Base-by-base conservation (phyloP, 2,113 vertebrate species). In the Pteropus alecto region DNA sequence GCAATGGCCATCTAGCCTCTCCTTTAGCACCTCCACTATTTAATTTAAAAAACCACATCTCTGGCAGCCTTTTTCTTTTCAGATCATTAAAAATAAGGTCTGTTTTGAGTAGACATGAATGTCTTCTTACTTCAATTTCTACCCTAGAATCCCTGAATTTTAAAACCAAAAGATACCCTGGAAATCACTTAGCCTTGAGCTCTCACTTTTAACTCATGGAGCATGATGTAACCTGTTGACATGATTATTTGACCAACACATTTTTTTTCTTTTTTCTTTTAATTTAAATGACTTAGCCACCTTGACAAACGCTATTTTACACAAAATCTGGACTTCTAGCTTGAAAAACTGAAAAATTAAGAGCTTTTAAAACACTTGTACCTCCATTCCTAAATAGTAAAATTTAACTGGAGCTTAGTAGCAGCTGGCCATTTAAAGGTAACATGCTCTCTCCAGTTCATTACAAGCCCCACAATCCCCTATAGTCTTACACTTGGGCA, bases 271-370 rank as follows among this genome's bases (percentile, higher is more conserved):
- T 56, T n/a, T 46, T 30, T 60, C 24, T 60, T 26, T 60, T 67
- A 28, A 77, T 43, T 71, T 79, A 73, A 93, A 46, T 87, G 41
- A 67, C 82, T 85, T 74, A 58, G 13, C 26, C n/a, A 86, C 19
- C 24, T 92, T 90, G 30, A 86, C 86, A 90, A 83, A 82, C 19
- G 28, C 30, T 68, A 65, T 19, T 93, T 88, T 60, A 85, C 13
- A 70, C 2, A 78, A 93, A 94, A 56, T 86, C 38, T 87, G 18
- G 24, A 70, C 86, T 89, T 78, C 26, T 79, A 81, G 3, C 22
- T 93, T 90, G 21, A 73, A 94, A 95, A 74, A 26, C 13, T 60
- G 51, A 60, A 93, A 93, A 83, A 33, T 12, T 85, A 67, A 56
- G 54, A 83, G 35, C 7, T 76, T 41, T 65, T 33, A 24, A 96